Evolutionary conservation across 2,888 invertebrate genomes (phyloP), one percentile per base, ranked within the genome.

Genomic region (Pyralis farinalis): DNA sequence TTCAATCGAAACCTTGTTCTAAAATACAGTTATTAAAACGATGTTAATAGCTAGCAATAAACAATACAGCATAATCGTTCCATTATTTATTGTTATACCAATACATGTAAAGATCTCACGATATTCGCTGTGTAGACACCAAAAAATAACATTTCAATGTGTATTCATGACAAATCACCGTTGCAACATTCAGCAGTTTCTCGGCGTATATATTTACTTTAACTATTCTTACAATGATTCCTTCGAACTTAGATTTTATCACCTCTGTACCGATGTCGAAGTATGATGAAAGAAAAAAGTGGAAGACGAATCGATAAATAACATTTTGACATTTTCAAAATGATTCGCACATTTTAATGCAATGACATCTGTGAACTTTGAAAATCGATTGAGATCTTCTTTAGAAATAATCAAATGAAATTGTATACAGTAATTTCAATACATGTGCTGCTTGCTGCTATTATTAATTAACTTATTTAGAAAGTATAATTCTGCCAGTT

Each of bases 231-330:
- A 16, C 16, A 16, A 16, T 16, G 16, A 16, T 16, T 16, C 16
- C 2, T 4, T 16, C 3, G 2, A 16, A 16, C 16, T 29, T 30
- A 29, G 20, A 12, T 36, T 40, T 31, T 36, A 39, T 43, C 43
- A 40, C 39, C 43, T 43, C 12, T 39, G 31, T 36, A 36, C 36
- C 29, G 29, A 30, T 12, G 11, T 27, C 32, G 29, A 30, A 16
- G 11, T 27, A 32, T 42, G 36, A 21, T 33, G 33, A 42, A 42
- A 42, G 28, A 1, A 32, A 36, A 41, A 36, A 25, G 25, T 7
- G 7, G 7, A 10, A 27, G 28, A 33, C 21, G 12, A 42, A 16
- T 28, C 25, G 27, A 34, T 25, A 37, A 41, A 21, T 40, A 28
- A 22, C 30, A 22, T 34, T 40, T 34, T 35, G 32, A 35, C 12